phyloP scores from a whole-genome alignment of 2,113 vertebrate genomes.

The Stictonetta naevosa region DNA sequence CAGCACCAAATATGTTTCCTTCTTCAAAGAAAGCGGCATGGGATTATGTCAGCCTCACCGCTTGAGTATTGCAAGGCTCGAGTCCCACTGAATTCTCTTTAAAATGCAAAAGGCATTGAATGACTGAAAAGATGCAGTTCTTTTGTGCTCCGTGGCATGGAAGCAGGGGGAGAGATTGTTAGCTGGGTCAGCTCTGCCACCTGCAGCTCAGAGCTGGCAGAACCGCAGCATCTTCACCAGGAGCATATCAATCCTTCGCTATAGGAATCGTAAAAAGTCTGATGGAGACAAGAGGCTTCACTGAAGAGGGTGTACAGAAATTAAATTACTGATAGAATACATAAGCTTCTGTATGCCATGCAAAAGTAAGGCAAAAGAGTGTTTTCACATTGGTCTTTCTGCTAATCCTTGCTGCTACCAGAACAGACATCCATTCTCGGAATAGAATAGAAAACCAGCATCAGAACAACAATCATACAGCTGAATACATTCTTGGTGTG shows the following conservation, averaged over 20 bases:
- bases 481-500: neutral
- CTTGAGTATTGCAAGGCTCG: neutral
- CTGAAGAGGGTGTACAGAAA: neutral
- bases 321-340: neutral
- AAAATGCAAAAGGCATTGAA: neutral
- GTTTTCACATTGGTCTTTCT: neutral
- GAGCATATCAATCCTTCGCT: rapidly evolving
- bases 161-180: neutral
- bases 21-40: neutral
- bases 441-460: neutral
- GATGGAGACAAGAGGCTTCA: neutral
- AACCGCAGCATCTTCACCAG: rapidly evolving
- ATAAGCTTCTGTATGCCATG: neutral
- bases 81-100: neutral
- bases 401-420: neutral
- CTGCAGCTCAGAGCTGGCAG: constrained; percentile 73
- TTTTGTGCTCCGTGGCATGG: neutral
- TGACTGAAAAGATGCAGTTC: neutral
- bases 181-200: constrained; percentile 72
- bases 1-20: neutral
- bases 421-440: neutral
- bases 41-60: neutral
- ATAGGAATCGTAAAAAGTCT: rapidly evolving
- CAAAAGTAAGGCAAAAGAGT: neutral
- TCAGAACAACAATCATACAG: neutral